phyloP scores from a whole-genome alignment of 2,113 vertebrate species.

The Cichladusa arquata region DNA sequence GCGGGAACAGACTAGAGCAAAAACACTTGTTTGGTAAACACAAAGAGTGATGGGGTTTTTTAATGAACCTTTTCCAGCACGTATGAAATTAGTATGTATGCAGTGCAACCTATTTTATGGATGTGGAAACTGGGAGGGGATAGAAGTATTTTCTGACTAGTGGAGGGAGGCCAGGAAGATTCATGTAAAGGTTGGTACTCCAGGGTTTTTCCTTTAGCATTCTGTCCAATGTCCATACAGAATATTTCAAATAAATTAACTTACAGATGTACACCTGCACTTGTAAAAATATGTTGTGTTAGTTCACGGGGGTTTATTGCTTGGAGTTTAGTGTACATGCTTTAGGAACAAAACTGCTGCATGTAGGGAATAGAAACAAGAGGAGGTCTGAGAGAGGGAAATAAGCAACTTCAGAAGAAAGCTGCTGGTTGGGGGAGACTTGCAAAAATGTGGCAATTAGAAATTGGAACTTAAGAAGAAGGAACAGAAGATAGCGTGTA shows the following conservation, averaged over 20 bases:
- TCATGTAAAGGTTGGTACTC: not conserved
- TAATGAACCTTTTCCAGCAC: conserved; percentile 58
- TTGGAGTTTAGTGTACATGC: not conserved
- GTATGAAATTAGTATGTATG: conserved; percentile 48
- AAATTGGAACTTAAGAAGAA: conserved; percentile 61
- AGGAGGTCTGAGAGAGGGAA: conserved; percentile 33
- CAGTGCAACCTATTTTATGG: conserved; percentile 12
- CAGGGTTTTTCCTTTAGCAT: not conserved
- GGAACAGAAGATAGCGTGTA: conserved; percentile 30
- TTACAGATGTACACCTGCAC: not conserved
- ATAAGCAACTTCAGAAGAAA: conserved; percentile 26
- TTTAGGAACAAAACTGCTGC: conserved; percentile 6
- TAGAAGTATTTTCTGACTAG: not conserved
- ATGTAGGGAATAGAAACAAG: not conserved
- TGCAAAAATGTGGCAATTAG: conserved; percentile 25
- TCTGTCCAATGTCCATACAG: not conserved
- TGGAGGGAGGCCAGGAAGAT: not conserved
- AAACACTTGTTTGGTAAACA: conserved; percentile 82
- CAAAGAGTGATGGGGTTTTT: conserved; percentile 50
- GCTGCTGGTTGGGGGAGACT: not conserved
- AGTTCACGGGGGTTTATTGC: not conserved
- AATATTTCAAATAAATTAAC: not conserved
- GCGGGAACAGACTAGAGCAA: conserved; percentile 74
- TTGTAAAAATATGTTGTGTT: not conserved
- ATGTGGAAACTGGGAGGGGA: not conserved